Conservation (phyloP, 2,888 invertebrate genomes). For the Pollenia labialis region DNA sequence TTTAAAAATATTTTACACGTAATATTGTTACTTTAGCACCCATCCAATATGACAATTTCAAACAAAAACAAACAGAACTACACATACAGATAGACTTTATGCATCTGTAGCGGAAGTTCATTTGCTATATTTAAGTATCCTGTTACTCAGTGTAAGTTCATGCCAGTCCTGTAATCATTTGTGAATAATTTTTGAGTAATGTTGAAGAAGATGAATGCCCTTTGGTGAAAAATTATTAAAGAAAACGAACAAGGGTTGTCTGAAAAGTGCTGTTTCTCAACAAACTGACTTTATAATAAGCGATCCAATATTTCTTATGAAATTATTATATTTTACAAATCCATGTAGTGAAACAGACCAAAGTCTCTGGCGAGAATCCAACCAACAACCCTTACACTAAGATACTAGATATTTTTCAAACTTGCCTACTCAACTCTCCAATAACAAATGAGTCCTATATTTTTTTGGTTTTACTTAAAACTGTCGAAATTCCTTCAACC, state of each 20-base stretch:
- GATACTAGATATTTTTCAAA: no score
- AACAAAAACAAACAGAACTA: background rate
- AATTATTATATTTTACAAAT: no score
- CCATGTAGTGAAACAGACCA: no score
- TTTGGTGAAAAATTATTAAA: slow-evolving; percentile 44
- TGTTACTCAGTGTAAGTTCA: slow-evolving; percentile 41
- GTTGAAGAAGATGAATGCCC: slow-evolving; percentile 69
- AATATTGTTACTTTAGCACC: background rate
- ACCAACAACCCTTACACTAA: no score
- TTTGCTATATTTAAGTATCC: slow-evolving; percentile 68
- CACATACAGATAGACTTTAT: slow-evolving; percentile 25
- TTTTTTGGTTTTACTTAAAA: no score
- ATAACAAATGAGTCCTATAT: no score
- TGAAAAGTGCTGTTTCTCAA: background rate
- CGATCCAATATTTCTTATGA: no score
- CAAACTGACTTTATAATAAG: no score
- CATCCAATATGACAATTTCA: background rate
- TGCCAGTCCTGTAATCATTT: slow-evolving; percentile 43
- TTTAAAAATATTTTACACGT: no score
- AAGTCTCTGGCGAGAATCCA: no score
- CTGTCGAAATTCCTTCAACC: background rate
- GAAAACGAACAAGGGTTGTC: background rate
- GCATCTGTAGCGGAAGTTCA: slow-evolving; percentile 69
- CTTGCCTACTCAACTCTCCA: no score
- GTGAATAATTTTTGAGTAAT: slow-evolving; percentile 51